These are phyloP conservation scores for Ectemnius continuus DNA, from an alignment of 2,888 invertebrate genomes.

Conservation along the genomic window DNA sequence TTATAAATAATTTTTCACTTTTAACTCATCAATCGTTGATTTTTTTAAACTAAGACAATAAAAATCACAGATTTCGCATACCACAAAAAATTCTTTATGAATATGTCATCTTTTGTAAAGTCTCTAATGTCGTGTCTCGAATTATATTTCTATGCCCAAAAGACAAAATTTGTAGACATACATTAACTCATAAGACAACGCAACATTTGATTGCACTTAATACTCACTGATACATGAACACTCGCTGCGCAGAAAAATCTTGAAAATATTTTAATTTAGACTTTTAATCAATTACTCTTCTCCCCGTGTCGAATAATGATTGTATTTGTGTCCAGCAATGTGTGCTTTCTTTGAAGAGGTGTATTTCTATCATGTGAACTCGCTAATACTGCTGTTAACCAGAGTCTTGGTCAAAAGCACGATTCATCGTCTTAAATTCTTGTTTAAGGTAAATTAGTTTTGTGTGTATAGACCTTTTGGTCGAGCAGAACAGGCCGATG, in stretches of 20 bases:
- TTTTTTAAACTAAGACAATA: constrained; percentile 48
- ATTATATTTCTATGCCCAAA: too few species aligned
- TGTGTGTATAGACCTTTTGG: neutral
- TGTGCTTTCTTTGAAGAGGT: constrained; percentile 12
- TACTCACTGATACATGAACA: constrained; percentile 17
- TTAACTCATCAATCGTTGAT: constrained; percentile 14
- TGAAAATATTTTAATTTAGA: constrained; percentile 22
- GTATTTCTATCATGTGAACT: neutral
- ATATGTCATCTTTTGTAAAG: too few species aligned
- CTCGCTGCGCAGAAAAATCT: constrained; percentile 24
- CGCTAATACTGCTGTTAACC: neutral
- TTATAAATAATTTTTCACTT: constrained; percentile 11
- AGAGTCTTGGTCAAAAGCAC: neutral
- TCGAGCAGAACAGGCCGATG: neutral
- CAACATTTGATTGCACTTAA: neutral
- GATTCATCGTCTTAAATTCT: neutral
- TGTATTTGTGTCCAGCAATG: constrained; percentile 21
- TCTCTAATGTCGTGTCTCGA: too few species aligned
- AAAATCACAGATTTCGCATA: constrained; percentile 52
- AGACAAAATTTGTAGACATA: too few species aligned
- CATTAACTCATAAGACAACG: neutral
- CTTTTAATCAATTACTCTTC: neutral
- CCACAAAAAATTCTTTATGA: neutral
- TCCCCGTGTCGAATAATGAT: constrained; percentile 8
- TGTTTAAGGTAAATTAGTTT: neutral